Conservation (phyloP, 2,888 invertebrate species). For the Phlogophora meticulosa region DNA sequence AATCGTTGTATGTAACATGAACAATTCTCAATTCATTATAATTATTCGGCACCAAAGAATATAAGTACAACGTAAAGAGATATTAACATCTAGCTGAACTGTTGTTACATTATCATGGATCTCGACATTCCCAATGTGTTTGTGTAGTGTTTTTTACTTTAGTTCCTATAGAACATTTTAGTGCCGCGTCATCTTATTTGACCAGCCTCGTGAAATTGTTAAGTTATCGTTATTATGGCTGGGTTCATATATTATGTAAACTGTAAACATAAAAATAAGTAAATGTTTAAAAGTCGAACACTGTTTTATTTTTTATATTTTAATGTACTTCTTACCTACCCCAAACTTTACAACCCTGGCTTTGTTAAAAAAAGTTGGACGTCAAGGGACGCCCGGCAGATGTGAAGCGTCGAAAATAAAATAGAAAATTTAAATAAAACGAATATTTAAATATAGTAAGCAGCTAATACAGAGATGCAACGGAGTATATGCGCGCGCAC, state of each 20-base stretch:
- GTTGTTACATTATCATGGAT: constrained; percentile 77
- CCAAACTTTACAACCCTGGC: too few relatives aligned
- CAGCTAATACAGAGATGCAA: too few relatives aligned
- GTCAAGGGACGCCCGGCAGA: too few relatives aligned
- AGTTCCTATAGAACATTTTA: constrained; percentile 71
- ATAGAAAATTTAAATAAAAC: too few relatives aligned
- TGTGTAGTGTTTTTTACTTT: constrained; percentile 75
- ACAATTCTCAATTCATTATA: constrained; percentile 64
- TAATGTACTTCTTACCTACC: background rate
- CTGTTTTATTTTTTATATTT: constrained; percentile 30
- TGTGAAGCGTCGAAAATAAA: too few relatives aligned
- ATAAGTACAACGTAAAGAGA: constrained; percentile 76
- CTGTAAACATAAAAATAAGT: constrained; percentile 64
- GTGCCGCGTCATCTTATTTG: constrained; percentile 72
- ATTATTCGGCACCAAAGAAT: constrained; percentile 86
- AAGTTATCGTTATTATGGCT: constrained; percentile 67
- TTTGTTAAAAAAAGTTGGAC: too few relatives aligned
- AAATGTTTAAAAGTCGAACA: constrained; percentile 60
- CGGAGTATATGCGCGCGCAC: too few relatives aligned
- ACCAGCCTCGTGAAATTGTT: constrained; percentile 67
- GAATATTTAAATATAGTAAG: too few relatives aligned
- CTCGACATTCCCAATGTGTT: constrained; percentile 87
- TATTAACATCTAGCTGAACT: constrained; percentile 62
- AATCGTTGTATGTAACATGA: constrained; percentile 67
- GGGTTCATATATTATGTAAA: constrained; percentile 67